Base-by-base conservation (phyloP, 2,888 invertebrate genomes). In the Rhaphigaster nebulosa region DNA sequence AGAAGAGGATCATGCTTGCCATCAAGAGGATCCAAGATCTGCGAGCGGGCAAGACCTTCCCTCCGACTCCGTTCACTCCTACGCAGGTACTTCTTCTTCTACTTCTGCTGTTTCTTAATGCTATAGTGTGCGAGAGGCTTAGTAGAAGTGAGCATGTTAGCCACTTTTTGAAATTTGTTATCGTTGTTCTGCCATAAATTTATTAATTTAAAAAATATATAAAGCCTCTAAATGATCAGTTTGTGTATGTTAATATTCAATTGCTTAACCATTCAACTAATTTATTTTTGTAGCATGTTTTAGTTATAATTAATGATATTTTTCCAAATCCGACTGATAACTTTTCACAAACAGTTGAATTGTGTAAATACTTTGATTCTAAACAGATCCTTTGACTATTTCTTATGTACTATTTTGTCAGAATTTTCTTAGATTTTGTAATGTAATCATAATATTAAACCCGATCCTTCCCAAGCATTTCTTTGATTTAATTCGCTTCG, bases 1-100 rank as follows among this genome's bases (percentile, higher is more conserved):
- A 99, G 95, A 99, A 99, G 95, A 98, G 99, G 95, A 97, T 99
- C 93, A 96, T 98, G 93, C 95, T 99, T 93, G 99, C 99, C 92
- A 98, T 99, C 93, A 99, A 99, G 94, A 96, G 99, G 94, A 97
- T 99, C 90, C 98, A 99, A 94, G 98, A 98, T 93, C 97, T 98
- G 91, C 96, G 97, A 93, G 97, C 97, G 89, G 98, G 98, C 88
- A 98, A 98, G 94, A 93, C 94, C 90, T 93, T 94, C 90, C 93
- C 93, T 26, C 92, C 92, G 13, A 92, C 92, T 38, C 92, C 92
- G n/a, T 91, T 92, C 91, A 92, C 92, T 34, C 92, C 92, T 1
- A 91, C 92, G 12, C 94, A 94, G 93, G 94, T 94, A 92, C 50
- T 88, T 38, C 13, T n/a, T n/a, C n/a, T n/a, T n/a, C 6, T 20